These are phyloP conservation scores for Odontamblyopus rebecca DNA, from an alignment of 2,797 vertebrate species.

Conservation along the genomic window DNA sequence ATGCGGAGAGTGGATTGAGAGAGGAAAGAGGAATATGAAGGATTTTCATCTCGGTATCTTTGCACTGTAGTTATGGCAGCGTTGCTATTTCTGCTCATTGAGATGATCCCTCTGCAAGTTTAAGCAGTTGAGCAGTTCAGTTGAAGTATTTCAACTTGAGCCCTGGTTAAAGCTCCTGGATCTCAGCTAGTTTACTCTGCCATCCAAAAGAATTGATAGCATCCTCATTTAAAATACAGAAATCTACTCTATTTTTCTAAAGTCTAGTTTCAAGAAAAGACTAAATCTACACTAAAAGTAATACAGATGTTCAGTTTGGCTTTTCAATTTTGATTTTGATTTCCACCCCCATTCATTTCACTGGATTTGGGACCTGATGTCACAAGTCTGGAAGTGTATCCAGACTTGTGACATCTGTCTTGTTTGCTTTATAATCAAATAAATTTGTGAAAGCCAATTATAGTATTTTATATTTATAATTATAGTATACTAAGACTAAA, in stretches of 20 bases:
- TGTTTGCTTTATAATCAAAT: too few species aligned
- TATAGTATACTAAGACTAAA: too few species aligned
- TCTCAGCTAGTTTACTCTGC: background rate
- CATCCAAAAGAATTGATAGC: background rate
- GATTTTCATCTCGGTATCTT: background rate
- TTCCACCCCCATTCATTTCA: background rate
- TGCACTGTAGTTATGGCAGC: slow-evolving; percentile 1
- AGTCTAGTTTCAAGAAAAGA: too few species aligned
- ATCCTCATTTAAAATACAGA: background rate
- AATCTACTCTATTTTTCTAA: too few species aligned
- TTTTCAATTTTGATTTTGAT: background rate
- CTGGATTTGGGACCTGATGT: background rate
- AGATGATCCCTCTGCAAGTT: slow-evolving; percentile 3
- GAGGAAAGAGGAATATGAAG: slow-evolving; percentile 9
- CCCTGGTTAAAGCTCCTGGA: background rate
- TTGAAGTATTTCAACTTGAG: background rate
- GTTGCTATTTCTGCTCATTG: slow-evolving; percentile 7
- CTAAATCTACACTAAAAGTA: too few species aligned
- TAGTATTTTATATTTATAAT: too few species aligned
- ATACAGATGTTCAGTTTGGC: too few species aligned
- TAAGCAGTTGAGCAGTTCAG: background rate
- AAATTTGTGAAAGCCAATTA: too few species aligned
- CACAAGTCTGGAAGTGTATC: too few species aligned
- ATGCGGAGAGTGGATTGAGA: slow-evolving; percentile 25
- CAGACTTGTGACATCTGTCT: too few species aligned